Evolutionary conservation across 2,888 invertebrate genomes (phyloP), one percentile per base, ranked within the genome.

Genomic region (Zaprionus bogoriensis): DNA sequence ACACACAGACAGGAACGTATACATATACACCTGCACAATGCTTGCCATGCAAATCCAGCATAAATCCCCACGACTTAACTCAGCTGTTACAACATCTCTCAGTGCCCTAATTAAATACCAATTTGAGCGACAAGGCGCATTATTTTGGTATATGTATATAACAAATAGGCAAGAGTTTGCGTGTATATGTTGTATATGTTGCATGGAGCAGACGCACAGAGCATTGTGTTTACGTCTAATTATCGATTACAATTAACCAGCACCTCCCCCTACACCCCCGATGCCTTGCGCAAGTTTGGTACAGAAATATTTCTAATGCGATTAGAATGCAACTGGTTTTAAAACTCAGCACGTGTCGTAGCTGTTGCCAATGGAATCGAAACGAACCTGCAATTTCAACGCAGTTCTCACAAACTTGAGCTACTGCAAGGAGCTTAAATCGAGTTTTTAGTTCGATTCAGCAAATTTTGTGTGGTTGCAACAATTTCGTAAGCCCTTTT

Each of bases 21-120:
- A 53, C 4, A 10, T 25, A 27, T 17, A 47, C 6, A 41, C 17
- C 10, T 30, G 28, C 28, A 10, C 19, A n/a, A n/a, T n/a, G 38
- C 23, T n/a, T 22, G 38, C 22, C 25, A 48, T 47, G 36, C 32
- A 38, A 58, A 54, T 60, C 52, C 39, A 32, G 46, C 9, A 20
- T 14, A 45, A 60, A 54, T 54, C 41, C 39, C 19, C 7, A 25
- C 23, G 36, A 7, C 25, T 25, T 14, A 36, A 19, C 27, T 36
- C 47, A 7, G 10, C 9, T 47, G 27, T 27, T 14, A 38, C 32
- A 36, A 36, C 17, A 36, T 54, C 27, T 10, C 14, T 14, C 38
- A 23, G 2, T 1, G 32, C 50, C 50, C 30, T 67, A 53, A 62
- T 67, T 62, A 70, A 62, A 44, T n/a, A n/a, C 14, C 45, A 23